Evolutionary conservation across 2,797 vertebrate species (phyloP), one percentile per base, ranked within the genome.

Genomic region (Lagorchestes hirsutus): DNA sequence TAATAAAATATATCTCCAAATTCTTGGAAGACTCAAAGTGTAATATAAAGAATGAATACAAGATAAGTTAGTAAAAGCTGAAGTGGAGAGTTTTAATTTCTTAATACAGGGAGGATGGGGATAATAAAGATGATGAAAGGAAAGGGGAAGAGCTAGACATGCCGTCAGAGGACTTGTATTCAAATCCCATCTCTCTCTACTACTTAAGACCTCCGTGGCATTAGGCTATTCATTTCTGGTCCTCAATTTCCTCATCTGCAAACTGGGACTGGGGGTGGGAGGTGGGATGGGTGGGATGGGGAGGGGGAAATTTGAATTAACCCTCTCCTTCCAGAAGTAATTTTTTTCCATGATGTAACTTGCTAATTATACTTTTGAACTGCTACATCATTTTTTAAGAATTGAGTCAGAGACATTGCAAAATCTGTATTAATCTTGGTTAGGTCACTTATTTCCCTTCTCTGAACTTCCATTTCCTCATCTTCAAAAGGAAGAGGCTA

Each of bases 11-110:
- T 16, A 14, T 67, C 59, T 14, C 31, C 59, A 67, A n/a, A 67
- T 67, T 67, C 13, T 67, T 67, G 59, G 34, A 34, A 67, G 31
- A 67, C 59, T 34, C 91, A 93, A 12, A 2, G 58, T 93, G 0
- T 91, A 55, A 95, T 93, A 91, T 87, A 34, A 57, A 58, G 87
- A 74, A 31, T 40, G n/a, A n/a, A 74, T 74, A 40, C n/a, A 74
- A 18, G n/a, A 74, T 40, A 22, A 6, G 12, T 34, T 6, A 40
- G 67, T 74, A 74, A 74, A 74, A 74, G 9, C 22, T 74, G n/a
- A n/a, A 5, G 6, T 40, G 16, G 5, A 34, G 12, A 62, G 3
- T 34, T 10, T 2, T 59, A 13, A 3, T 62, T 62, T 62, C 10
- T 62, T 62, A 34, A 62, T 62, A 22, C 34, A 74, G n/a, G n/a